Evolutionary conservation across 2,797 vertebrate species (phyloP), one percentile per base, ranked within the genome.

Genomic region (Syncerus caffer): DNA sequence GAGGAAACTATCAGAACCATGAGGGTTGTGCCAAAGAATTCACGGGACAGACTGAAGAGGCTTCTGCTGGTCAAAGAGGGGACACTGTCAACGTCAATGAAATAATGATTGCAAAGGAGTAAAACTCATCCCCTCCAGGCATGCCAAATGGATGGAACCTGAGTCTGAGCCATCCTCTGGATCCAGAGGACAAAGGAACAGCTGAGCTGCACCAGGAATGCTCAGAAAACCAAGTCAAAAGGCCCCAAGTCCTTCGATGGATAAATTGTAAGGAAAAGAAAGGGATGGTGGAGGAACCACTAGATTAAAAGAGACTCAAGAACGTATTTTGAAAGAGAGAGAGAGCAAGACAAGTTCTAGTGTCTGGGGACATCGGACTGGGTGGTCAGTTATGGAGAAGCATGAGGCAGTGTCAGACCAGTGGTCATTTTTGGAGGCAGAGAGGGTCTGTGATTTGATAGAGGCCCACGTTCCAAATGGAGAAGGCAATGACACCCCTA

Each of bases 321-420:
- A 14, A 10, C 31, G 2, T 12, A 42, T 74, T 53, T 31, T 3
- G 31, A 76, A 85, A 85, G 6, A 25, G 19, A 64, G 31, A 80
- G 5, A 9, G 42, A 85, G 45, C 19, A 38, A 83, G 53, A 86
- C 50, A 60, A 31, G n/a, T 38, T n/a, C 16, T 83, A 23, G 25
- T 4, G 29, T 58, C 51, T 16, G 7, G 4, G 85, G 92, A 12
- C 7, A 10, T 1, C 2, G 0, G 23, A 19, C 17, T 1, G 6
- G 50, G 25, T 50, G 78, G 14, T 17, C 38, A 17, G 6, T 23
- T 4, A 50, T 1, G 1, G 45, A 76, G 62, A 78, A 47, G 67
- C 29, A 60, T 34, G 60, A 74, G 80, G n/a, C 31, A 45, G 25
- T 6, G 8, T 12, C 23, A 7, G 64, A 23, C 3, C 45, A 8